These are phyloP conservation scores for Phyllotreta cruciferae DNA, from an alignment of 2,888 invertebrate species.

Conservation along the genomic window DNA sequence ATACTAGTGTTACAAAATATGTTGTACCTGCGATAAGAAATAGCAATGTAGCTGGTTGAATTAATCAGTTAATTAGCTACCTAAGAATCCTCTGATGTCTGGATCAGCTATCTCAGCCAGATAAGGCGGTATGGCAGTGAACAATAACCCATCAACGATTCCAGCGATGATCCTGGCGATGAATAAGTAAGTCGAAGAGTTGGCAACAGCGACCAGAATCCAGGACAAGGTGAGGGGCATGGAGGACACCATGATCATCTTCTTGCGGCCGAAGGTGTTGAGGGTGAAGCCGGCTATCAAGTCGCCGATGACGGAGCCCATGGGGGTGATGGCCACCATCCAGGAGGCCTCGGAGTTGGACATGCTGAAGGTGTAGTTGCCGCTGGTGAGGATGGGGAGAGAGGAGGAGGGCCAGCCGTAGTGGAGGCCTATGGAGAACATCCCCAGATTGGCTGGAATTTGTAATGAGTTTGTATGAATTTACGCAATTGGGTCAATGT, in stretches of 20 bases:
- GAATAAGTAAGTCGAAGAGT: constrained; percentile 65
- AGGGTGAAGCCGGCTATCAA: constrained; percentile 65
- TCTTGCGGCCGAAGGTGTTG: constrained; percentile 71
- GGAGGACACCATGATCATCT: constrained; percentile 66
- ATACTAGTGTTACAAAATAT: constrained; percentile 25
- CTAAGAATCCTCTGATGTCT: constrained; percentile 35
- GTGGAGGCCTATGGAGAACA: constrained; percentile 56
- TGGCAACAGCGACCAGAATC: constrained; percentile 68
- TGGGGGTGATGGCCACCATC: constrained; percentile 70
- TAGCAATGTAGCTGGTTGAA: neutral
- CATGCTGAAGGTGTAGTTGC: constrained; percentile 63
- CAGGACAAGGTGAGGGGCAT: constrained; percentile 69
- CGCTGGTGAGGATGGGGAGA: constrained; percentile 61
- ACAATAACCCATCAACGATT: constrained; percentile 30
- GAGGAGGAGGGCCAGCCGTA: constrained; percentile 69
- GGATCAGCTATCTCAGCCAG: constrained; percentile 35
- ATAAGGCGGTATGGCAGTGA: constrained; percentile 32
- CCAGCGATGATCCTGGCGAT: constrained; percentile 60
- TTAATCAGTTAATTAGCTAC: neutral
- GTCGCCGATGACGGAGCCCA: constrained; percentile 70
- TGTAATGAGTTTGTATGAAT: too few relatives aligned
- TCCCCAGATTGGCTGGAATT: constrained; percentile 53
- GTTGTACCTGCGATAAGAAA: constrained; percentile 19
- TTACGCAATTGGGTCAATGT: too few relatives aligned
- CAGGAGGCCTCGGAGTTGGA: constrained; percentile 65